Base-by-base conservation (phyloP, 2,797 vertebrate genomes). In the Rhinatrema bivittatum region DNA sequence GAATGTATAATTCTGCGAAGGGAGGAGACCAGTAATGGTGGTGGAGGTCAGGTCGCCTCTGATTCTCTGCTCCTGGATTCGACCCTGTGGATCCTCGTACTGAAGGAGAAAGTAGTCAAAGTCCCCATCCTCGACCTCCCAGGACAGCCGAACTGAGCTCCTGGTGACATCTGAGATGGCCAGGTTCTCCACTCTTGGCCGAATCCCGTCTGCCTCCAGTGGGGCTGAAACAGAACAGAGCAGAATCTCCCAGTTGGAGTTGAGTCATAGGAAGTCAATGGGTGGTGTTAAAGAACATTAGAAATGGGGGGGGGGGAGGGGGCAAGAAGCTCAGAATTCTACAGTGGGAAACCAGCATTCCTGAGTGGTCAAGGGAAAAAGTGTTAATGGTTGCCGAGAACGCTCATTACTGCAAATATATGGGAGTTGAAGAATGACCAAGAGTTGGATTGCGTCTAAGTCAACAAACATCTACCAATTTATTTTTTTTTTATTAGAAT, bases 81-180 rank as follows among this genome's bases (percentile, higher is more conserved):
- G 51, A 3, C 68, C 70, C 1, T 29, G 49, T 6, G 12, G 32
- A 12, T 56, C 50, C 26, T 6, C 61, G 40, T 68, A 78, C 1
- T 69, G 66, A 10, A 76, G 33, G 9, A 52, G 0, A 20, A 72
- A 78, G 16, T 70, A 65, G 39, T 78, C 72, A 6, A 72, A 76
- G 38, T 54, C 50, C 17, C 70, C 70, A 36, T 56, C 58, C 1
- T 44, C 46, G 19, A 72, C 43, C 0, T 50, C 60, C 75, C 72
- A 72, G 10, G 52, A 56, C 17, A 78, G 46, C 11, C 18, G 46
- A n/a, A 76, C 32, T 0, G 75, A 74, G 15, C 67, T 39, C 2
- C 60, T 12, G 7, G 41, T 57, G 7, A 78, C 36, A 2, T 54
- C 42, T 2, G 39, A 49, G 9, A 55, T 52, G 3, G 36, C 44